Evolutionary conservation across 2,797 vertebrate genomes (phyloP).

Genomic region (Bovichtus variegatus): DNA sequence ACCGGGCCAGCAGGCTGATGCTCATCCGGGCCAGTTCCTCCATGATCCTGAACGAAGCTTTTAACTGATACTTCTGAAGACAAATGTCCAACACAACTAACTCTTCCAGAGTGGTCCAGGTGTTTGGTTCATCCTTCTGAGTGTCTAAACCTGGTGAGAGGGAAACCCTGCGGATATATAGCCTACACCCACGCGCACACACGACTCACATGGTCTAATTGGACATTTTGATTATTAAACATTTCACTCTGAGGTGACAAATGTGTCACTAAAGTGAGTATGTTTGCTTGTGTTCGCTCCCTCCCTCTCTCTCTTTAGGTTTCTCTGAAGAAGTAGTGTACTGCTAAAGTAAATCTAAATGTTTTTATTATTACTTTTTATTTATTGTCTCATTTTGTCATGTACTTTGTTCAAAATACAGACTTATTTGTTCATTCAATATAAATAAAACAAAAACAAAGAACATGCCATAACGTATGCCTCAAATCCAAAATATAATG

Average conservation of each 20-base stretch:
- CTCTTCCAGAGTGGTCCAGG: neutral
- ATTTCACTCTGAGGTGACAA: slow-evolving; percentile 77
- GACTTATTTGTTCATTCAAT: no score
- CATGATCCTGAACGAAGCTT: slow-evolving; percentile 76
- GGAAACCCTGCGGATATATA: slow-evolving; percentile 52
- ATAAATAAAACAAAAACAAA: no score
- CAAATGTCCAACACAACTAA: neutral
- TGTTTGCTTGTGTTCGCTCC: slow-evolving; percentile 37
- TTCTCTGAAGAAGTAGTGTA: neutral
- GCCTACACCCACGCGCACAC: slow-evolving; percentile 11
- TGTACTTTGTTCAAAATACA: no score
- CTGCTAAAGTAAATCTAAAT: no score
- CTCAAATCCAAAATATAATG: no score
- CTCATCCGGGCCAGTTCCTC: slow-evolving; percentile 86
- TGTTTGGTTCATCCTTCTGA: slow-evolving; percentile 5
- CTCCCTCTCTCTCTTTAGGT: neutral
- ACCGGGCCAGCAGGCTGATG: slow-evolving; percentile 84
- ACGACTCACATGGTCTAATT: slow-evolving; percentile 58
- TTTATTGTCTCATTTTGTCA: no score
- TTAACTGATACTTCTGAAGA: no score
- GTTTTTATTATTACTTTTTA: no score
- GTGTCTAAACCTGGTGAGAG: slow-evolving; percentile 5
- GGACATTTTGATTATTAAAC: slow-evolving; percentile 61
- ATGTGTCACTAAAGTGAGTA: slow-evolving; percentile 74
- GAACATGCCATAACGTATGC: no score